phyloP scores from a whole-genome alignment of 2,113 vertebrate genomes.

The Nannospalax galili region DNA sequence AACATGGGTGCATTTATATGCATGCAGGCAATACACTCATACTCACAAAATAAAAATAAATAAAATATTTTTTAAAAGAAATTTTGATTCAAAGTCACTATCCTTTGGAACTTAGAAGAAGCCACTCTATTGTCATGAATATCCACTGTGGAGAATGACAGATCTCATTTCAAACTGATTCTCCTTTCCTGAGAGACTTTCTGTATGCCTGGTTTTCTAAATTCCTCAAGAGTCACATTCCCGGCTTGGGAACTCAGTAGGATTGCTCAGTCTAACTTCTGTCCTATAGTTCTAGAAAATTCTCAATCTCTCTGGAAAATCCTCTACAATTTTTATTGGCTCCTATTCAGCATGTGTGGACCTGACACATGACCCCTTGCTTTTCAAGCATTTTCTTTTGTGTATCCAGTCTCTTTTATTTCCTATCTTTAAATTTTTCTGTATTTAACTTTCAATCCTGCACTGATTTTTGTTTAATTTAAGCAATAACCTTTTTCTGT shows the following conservation, averaged over 20 bases:
- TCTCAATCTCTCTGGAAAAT: not conserved
- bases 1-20: too few species aligned
- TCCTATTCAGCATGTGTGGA: not conserved
- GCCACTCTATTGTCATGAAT: not conserved
- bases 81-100: not conserved
- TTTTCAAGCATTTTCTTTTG: not conserved
- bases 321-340: not conserved
- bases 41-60: too few species aligned
- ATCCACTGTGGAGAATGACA: not conserved
- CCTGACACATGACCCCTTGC: too few species aligned
- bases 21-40: too few species aligned
- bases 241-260: not conserved
- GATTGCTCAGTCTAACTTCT: not conserved
- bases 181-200: not conserved
- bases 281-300: not conserved
- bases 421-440: not conserved
- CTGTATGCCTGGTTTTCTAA: not conserved
- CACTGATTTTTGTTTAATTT: not conserved
- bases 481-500: too few species aligned
- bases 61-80: too few species aligned
- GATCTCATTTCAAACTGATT: not conserved
- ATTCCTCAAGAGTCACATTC: not conserved
- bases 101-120: not conserved
- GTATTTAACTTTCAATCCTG: not conserved
- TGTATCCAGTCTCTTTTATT: not conserved